phyloP scores from a whole-genome alignment of 2,113 vertebrate genomes.

The Rhinoderma darwinii region DNA sequence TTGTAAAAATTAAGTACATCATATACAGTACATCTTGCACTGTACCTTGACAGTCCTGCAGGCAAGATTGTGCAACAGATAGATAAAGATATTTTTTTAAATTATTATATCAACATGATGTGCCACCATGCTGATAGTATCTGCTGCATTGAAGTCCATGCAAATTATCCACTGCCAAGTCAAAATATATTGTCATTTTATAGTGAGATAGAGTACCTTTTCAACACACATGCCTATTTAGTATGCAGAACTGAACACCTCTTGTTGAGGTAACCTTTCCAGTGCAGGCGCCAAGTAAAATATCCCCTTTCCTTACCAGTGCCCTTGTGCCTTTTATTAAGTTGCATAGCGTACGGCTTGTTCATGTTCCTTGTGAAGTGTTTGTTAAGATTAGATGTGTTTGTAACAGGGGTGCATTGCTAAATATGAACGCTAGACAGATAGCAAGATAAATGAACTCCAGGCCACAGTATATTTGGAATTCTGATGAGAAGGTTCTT shows the following conservation, averaged over 20 bases:
- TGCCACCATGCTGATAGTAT: background rate
- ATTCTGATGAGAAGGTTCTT: constrained; percentile 42
- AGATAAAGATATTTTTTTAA: no score
- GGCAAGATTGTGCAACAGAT: no score
- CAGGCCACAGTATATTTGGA: constrained; percentile 55
- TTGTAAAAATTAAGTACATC: no score
- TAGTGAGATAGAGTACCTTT: background rate
- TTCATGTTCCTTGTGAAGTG: constrained; percentile 38
- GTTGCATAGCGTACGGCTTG: background rate
- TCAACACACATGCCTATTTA: background rate
- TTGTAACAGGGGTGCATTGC: constrained; percentile 49
- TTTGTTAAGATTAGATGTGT: background rate
- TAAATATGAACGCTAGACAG: constrained; percentile 27
- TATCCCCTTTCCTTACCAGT: constrained; percentile 35
- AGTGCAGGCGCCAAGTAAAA: constrained; percentile 14
- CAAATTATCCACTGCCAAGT: background rate
- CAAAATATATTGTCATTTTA: background rate
- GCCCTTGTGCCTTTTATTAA: constrained; percentile 21
- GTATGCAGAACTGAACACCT: constrained; percentile 7
- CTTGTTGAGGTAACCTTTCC: constrained; percentile 26
- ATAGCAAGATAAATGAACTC: constrained; percentile 59
- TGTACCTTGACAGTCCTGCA: no score
- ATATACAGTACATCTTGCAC: no score
- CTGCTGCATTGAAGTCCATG: background rate
- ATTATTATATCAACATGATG: no score